These are phyloP conservation scores for Cephus pulcher DNA, from an alignment of 2,888 invertebrate genomes.

Conservation along the genomic window DNA sequence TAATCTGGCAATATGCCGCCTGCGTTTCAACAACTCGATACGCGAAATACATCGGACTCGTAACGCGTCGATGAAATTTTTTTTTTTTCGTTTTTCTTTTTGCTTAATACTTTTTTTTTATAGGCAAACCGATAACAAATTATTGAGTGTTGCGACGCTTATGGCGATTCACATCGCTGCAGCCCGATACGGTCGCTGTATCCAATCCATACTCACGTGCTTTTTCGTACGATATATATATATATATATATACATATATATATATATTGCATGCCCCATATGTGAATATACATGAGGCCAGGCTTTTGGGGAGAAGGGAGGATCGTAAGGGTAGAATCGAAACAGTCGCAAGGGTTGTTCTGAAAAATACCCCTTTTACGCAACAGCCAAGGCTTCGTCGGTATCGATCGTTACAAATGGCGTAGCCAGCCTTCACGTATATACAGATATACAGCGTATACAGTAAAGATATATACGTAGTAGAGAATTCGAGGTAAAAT, in stretches of 20 bases:
- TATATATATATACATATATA: no score
- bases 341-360: background rate
- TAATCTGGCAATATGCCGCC: background rate
- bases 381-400: conserved; percentile 1
- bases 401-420: conserved; percentile 52
- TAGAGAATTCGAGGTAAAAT: background rate
- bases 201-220: background rate
- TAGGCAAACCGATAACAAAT: background rate
- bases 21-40: background rate
- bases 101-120: background rate
- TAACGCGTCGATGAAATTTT: background rate
- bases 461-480: background rate
- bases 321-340: background rate
- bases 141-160: background rate
- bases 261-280: background rate
- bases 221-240: no score
- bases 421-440: conserved; percentile 7
- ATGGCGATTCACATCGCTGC: background rate
- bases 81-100: background rate
- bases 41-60: background rate
- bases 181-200: background rate
- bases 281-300: background rate
- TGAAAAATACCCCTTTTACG: conserved; percentile 3
- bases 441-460: background rate
- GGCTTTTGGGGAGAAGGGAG: background rate